Evolutionary conservation across 2,113 vertebrate species (phyloP).

Genomic region (Chloroceryle aenea): DNA sequence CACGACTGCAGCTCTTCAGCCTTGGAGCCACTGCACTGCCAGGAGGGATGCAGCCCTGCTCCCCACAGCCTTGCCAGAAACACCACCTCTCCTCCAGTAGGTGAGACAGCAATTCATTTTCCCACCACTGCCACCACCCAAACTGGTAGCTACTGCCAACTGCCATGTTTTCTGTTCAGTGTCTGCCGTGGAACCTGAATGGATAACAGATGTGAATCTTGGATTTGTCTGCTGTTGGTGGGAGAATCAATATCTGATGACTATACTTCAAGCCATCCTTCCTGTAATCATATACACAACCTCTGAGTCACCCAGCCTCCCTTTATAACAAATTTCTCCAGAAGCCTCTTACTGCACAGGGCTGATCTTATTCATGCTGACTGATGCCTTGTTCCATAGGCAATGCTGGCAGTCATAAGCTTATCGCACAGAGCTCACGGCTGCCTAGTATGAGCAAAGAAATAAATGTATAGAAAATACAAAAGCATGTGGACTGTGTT

Average conservation of each 20-base stretch:
- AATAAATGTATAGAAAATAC: neutral
- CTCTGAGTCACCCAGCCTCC: slow-evolving; percentile 12
- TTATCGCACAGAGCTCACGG: neutral
- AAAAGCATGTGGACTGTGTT: neutral
- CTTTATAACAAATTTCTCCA: neutral
- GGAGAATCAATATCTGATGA: slow-evolving; percentile 14
- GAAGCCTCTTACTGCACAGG: neutral
- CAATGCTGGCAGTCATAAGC: neutral
- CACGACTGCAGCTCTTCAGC: neutral
- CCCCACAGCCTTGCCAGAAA: neutral
- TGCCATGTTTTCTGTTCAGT: neutral
- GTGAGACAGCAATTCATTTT: neutral
- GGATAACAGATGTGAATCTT: neutral
- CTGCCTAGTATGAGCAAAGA: neutral
- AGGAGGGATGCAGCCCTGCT: neutral
- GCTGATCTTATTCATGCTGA: neutral
- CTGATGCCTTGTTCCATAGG: neutral
- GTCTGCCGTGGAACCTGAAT: neutral
- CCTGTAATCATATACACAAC: neutral
- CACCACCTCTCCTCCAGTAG: neutral
- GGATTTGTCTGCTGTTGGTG: neutral
- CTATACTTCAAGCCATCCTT: neutral
- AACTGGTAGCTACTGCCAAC: neutral
- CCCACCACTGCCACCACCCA: neutral
- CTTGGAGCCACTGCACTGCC: neutral